Evolutionary conservation across 1,140 invertebrate genomes (phyloP).

Genomic region (Mizuhopecten yessoensis): DNA sequence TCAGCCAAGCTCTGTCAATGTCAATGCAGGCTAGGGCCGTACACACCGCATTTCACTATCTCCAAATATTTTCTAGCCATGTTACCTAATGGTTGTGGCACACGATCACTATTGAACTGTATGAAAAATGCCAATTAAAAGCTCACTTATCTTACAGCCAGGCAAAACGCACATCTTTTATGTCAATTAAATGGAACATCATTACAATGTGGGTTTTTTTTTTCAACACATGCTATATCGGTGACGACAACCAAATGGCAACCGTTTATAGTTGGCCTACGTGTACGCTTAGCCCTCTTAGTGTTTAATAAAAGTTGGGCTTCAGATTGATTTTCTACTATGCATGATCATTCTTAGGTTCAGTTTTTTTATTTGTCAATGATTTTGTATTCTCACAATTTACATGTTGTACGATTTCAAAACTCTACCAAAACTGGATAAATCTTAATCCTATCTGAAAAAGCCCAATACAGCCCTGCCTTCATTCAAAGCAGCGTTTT

Average conservation of each 20-base stretch:
- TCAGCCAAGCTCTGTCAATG: background rate
- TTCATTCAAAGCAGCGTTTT: too few species aligned
- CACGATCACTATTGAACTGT: conserved; percentile 14
- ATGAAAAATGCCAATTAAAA: conserved; percentile 40
- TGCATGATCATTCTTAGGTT: background rate
- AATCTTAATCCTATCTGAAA: too few species aligned
- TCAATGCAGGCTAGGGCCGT: background rate
- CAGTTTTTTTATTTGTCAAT: background rate
- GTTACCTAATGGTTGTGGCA: conserved; percentile 19
- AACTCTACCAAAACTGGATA: too few species aligned
- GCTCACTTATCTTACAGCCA: conserved; percentile 10
- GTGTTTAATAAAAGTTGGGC: background rate
- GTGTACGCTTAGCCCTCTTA: background rate
- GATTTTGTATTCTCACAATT: background rate
- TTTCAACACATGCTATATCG: too few species aligned
- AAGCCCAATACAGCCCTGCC: too few species aligned
- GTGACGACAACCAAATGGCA: background rate
- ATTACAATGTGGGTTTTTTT: background rate
- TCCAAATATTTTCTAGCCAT: conserved; percentile 3
- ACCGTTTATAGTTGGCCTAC: background rate
- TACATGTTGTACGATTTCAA: background rate
- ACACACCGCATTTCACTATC: background rate
- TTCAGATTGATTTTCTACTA: background rate
- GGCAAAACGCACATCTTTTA: conserved; percentile 33
- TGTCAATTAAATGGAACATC: conserved; percentile 28